These are phyloP conservation scores for Tanytarsus gracilentus DNA, from an alignment of 2,888 invertebrate genomes.

Conservation along the genomic window DNA sequence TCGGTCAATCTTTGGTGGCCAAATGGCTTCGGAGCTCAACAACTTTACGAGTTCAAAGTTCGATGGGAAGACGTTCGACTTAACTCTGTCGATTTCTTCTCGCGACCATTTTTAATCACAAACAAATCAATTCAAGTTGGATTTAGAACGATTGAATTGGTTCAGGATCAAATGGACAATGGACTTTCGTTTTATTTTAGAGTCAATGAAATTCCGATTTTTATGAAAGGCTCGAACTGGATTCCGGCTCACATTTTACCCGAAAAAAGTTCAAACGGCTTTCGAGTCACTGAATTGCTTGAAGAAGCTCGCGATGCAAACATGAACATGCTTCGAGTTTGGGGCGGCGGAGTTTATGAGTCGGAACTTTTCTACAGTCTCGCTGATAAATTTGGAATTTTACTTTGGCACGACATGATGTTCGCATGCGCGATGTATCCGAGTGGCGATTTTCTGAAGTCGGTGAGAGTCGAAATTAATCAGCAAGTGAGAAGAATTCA, in stretches of 20 bases:
- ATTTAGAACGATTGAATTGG: conserved; percentile 74
- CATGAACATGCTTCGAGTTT: conserved; percentile 92
- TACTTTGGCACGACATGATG: conserved; percentile 98
- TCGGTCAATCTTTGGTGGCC: conserved; percentile 84
- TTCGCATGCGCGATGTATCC: conserved; percentile 13
- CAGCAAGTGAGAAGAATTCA: conserved; percentile 76
- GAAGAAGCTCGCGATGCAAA: conserved; percentile 62
- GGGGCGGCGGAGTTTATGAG: conserved; percentile 98
- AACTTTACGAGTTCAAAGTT: conserved; percentile 60
- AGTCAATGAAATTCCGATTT: conserved; percentile 78
- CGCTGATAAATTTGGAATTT: conserved; percentile 80
- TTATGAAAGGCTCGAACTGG: conserved; percentile 92
- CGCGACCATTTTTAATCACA: conserved; percentile 31
- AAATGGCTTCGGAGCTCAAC: conserved; percentile 77
- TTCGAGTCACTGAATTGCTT: conserved; percentile 49
- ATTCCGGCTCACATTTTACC: conserved; percentile 82
- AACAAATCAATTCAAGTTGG: conserved; percentile 60
- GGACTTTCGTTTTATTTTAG: conserved; percentile 79
- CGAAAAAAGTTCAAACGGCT: conserved; percentile 53
- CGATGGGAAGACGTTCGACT: conserved; percentile 37
- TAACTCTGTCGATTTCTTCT: conserved; percentile 15
- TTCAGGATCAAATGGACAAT: conserved; percentile 56
- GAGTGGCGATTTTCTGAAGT: conserved; percentile 39
- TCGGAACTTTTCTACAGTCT: conserved; percentile 77
- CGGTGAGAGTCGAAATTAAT: conserved; percentile 64